phyloP scores from a whole-genome alignment of 2,113 vertebrate genomes.

The Cyanoliseus patagonus region DNA sequence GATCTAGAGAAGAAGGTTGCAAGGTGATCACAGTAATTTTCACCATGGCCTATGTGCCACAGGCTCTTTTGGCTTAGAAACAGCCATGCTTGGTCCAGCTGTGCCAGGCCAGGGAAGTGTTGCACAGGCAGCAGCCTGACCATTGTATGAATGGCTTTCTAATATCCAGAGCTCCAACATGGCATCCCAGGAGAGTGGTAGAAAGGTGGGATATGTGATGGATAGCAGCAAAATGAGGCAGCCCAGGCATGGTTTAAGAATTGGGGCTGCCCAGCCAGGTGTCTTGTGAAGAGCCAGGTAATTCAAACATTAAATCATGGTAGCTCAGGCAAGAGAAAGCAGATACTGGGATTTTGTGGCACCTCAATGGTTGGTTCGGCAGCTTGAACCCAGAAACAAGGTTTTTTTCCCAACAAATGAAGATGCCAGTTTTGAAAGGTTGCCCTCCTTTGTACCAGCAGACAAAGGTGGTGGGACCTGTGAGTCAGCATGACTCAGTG shows the following conservation, averaged over 20 bases:
- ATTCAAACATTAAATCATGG: background rate
- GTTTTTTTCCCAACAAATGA: background rate
- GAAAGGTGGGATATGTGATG: background rate
- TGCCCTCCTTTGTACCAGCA: background rate
- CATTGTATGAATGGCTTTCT: accelerated
- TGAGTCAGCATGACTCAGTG: accelerated
- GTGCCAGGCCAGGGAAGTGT: background rate
- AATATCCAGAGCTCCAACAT: background rate
- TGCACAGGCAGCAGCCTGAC: background rate
- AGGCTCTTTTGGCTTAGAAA: background rate
- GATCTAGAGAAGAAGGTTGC: background rate
- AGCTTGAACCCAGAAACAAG: background rate
- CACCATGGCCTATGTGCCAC: too few species aligned
- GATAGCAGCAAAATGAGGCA: background rate
- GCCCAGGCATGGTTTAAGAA: background rate
- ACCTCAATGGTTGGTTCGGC: background rate
- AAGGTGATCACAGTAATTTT: background rate
- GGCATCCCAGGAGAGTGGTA: background rate
- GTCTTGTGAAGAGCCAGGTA: background rate
- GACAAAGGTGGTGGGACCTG: background rate
- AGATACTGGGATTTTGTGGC: background rate
- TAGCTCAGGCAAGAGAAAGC: background rate
- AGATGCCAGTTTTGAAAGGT: background rate
- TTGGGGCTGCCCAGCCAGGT: background rate
- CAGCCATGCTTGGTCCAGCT: background rate